Evolutionary conservation across 2,797 vertebrate genomes (phyloP).

Genomic region (Ispidina lecontei): DNA sequence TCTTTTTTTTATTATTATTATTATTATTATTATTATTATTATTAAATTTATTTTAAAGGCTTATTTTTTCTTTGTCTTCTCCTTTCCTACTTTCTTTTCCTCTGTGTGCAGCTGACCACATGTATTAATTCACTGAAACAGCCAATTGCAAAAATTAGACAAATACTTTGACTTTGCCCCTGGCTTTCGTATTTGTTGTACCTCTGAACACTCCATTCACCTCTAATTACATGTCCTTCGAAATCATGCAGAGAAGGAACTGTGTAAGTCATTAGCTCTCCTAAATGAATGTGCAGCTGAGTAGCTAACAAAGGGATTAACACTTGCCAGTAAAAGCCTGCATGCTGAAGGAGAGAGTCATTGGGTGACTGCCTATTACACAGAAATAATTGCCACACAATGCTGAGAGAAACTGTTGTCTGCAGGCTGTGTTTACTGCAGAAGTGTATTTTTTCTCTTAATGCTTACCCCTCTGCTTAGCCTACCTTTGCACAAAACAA

Average conservation of each 20-base stretch:
- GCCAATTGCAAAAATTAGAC: slow-evolving; percentile 60
- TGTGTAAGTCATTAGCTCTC: slow-evolving; percentile 74
- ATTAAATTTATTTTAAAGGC: background rate
- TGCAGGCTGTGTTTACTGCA: background rate
- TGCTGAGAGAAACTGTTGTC: background rate
- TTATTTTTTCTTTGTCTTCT: background rate
- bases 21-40: too few species aligned
- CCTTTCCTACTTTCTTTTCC: background rate
- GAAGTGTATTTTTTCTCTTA: background rate
- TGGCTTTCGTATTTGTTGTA: background rate
- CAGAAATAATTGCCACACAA: slow-evolving; percentile 61
- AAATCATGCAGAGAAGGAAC: slow-evolving; percentile 65
- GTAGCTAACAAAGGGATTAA: slow-evolving; percentile 75
- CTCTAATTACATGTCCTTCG: slow-evolving; percentile 75
- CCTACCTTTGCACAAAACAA: background rate
- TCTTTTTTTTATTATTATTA: too few species aligned
- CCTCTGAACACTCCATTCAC: slow-evolving; percentile 61
- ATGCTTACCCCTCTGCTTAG: background rate
- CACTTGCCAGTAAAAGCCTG: slow-evolving; percentile 26
- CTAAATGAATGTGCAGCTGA: slow-evolving; percentile 69
- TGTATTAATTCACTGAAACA: slow-evolving; percentile 44
- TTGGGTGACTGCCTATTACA: slow-evolving; percentile 24
- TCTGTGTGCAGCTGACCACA: background rate
- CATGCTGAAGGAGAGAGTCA: slow-evolving; percentile 13
- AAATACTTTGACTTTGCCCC: slow-evolving; percentile 65